Conservation (phyloP, 2,113 vertebrate species). For the Mus spicilegus region DNA sequence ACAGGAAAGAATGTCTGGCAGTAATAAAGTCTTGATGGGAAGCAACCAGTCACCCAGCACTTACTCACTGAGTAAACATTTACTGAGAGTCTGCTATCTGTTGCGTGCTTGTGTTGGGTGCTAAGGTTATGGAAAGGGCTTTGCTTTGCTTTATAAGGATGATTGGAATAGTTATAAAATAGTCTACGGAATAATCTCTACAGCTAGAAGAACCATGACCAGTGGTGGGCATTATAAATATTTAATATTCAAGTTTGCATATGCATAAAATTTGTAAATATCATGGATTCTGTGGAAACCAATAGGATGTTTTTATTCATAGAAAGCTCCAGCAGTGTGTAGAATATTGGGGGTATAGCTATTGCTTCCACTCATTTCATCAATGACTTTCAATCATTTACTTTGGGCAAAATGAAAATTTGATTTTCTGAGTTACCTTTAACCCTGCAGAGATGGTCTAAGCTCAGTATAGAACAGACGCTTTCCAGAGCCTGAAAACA, state of each 20-base stretch:
- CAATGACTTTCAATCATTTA: constrained; percentile 29
- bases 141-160: neutral
- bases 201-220: neutral
- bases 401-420: constrained; percentile 34
- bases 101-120: neutral
- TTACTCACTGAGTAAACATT: neutral
- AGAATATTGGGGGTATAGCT: neutral
- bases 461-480: neutral
- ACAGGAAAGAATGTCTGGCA: neutral
- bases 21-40: neutral
- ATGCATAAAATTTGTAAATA: neutral
- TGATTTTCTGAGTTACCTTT: neutral
- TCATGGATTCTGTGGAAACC: neutral
- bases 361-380: neutral
- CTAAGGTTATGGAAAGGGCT: neutral
- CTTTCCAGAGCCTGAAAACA: constrained; percentile 30
- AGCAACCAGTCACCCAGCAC: neutral
- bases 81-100: neutral
- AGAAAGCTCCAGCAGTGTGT: neutral
- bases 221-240: neutral
- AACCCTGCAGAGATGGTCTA: neutral
- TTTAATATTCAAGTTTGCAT: neutral
- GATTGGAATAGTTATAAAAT: neutral
- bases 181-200: neutral
- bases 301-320: neutral